A percentile compares a stretch with the other conserved stretches of the same genome.
Conservation (phyloP, 2,888 invertebrate species). For the Lithophane ornitopus region DNA sequence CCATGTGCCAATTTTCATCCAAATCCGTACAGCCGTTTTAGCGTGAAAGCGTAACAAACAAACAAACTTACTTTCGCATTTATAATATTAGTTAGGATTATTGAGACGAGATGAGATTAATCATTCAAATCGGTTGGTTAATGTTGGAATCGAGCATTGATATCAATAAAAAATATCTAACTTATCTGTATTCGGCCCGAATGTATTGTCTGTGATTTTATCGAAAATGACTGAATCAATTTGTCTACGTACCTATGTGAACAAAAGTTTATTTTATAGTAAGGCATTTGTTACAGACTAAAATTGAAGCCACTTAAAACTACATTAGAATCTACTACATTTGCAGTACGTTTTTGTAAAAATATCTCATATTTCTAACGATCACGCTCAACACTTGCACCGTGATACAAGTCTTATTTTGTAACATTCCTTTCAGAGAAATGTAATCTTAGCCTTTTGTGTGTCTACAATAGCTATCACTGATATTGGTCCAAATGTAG, state of each 20-base stretch:
- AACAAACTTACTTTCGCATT: no score
- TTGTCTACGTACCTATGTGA: not conserved
- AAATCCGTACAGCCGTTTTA: no score
- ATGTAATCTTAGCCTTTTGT: slow-evolving; percentile 65
- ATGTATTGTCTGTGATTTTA: no score
- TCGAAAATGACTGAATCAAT: no score
- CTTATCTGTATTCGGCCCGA: no score
- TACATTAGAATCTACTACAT: no score
- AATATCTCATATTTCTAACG: not conserved
- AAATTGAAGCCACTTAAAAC: not conserved
- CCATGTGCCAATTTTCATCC: no score
- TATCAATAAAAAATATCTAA: not conserved
- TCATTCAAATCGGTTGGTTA: not conserved
- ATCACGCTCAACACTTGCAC: slow-evolving; percentile 16
- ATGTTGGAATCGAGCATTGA: not conserved
- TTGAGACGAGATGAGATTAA: no score
- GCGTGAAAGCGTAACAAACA: no score
- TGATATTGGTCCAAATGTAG: slow-evolving; percentile 58
- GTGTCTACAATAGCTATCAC: slow-evolving; percentile 54
- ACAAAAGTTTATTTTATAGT: not conserved
- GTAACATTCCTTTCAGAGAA: slow-evolving; percentile 62
- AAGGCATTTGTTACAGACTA: not conserved
- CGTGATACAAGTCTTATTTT: slow-evolving; percentile 48
- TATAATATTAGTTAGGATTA: no score
- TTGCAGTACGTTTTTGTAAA: not conserved